A percentile compares a stretch with the other conserved stretches of the same genome.
Conservation (phyloP, 2,888 invertebrate species). For the Onthophagus sagittarius region DNA sequence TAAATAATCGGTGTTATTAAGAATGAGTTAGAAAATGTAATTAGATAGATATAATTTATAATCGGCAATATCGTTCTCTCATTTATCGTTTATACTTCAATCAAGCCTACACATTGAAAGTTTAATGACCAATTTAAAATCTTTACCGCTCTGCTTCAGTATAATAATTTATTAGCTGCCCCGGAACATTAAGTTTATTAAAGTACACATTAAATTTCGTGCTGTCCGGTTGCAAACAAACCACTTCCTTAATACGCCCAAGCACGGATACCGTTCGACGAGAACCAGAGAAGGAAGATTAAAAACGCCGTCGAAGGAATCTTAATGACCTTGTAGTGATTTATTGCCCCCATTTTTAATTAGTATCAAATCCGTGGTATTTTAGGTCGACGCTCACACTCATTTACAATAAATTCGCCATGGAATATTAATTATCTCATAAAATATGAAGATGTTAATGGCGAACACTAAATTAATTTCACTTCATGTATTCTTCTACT, state of each 20-base stretch:
- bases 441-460: conserved; percentile 12
- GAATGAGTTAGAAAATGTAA: too few species aligned
- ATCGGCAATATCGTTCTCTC: background rate
- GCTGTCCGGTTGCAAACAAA: background rate
- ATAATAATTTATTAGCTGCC: background rate
- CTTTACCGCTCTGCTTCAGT: background rate
- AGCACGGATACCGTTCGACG: background rate
- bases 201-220: background rate
- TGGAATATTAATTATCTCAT: conserved; percentile 7
- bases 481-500: conserved; percentile 1
- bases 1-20: too few species aligned
- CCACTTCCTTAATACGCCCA: background rate
- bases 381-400: conserved; percentile 7
- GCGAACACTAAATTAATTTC: conserved; percentile 1
- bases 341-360: conserved; percentile 6
- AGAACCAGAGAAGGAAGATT: background rate
- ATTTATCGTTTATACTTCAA: background rate
- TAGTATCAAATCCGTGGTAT: conserved; percentile 7
- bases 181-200: background rate
- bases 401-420: conserved; percentile 13
- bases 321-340: conserved; percentile 1
- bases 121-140: background rate
- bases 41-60: background rate
- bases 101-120: background rate
- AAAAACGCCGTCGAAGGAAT: background rate